A percentile compares a stretch with the other conserved stretches of the same genome.
Evolutionary conservation across 2,797 vertebrate species (phyloP).

Genomic region (Enteromius anoplus): DNA sequence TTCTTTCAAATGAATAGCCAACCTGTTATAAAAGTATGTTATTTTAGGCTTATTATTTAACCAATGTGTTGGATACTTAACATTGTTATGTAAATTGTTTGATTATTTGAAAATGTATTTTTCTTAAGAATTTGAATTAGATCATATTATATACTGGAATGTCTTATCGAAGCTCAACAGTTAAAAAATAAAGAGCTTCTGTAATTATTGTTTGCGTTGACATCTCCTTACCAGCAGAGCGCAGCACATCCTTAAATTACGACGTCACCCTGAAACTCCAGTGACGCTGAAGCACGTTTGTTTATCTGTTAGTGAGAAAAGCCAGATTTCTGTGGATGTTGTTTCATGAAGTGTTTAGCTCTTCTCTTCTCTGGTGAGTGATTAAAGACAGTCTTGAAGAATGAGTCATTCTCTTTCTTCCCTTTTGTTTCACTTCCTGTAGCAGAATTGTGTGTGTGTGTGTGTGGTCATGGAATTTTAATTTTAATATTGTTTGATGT

Average conservation of each 20-base stretch:
- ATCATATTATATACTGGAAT: neutral
- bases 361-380: neutral
- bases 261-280: neutral
- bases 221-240: conserved; percentile 43
- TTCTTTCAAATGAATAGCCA: neutral
- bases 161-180: neutral
- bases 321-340: neutral
- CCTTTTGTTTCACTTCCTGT: neutral
- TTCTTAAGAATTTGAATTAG: no score
- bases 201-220: neutral
- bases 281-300: neutral
- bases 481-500: conserved; percentile 4
- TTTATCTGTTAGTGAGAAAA: neutral
- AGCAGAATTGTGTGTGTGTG: neutral
- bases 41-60: neutral
- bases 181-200: neutral
- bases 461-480: neutral
- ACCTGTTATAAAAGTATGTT: neutral
- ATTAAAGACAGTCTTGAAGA: neutral
- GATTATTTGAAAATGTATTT: neutral
- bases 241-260: conserved; percentile 35
- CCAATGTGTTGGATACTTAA: neutral
- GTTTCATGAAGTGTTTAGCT: neutral
- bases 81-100: neutral
- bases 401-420: neutral